Evolutionary conservation across 2,888 invertebrate genomes (phyloP).

Genomic region (Nymphalis c-album): DNA sequence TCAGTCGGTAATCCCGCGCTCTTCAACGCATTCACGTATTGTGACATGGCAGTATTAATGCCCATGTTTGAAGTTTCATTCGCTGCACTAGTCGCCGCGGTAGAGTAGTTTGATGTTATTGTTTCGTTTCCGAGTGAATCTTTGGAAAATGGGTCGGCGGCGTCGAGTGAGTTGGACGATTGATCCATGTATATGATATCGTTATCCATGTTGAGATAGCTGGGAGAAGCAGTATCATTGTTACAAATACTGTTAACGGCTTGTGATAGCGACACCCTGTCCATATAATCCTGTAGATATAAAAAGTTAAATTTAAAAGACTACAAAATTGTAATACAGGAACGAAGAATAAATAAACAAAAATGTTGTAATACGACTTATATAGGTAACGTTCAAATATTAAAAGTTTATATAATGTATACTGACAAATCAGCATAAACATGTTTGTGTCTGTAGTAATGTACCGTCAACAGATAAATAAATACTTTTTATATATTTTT

Average conservation of each 20-base stretch:
- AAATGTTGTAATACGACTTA: too few relatives aligned
- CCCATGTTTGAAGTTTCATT: constrained; percentile 53
- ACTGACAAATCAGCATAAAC: too few relatives aligned
- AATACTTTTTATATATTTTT: too few relatives aligned
- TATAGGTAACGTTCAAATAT: too few relatives aligned
- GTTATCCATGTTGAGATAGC: constrained; percentile 67
- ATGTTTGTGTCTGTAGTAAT: too few relatives aligned
- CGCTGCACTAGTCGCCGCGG: constrained; percentile 51
- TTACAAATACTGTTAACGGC: constrained; percentile 75
- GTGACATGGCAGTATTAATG: constrained; percentile 71
- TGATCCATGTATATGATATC: constrained; percentile 75
- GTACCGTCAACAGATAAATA: too few relatives aligned
- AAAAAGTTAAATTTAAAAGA: background rate
- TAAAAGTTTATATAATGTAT: too few relatives aligned
- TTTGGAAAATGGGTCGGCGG: constrained; percentile 60
- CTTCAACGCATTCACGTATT: constrained; percentile 76
- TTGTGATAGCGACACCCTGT: constrained; percentile 69
- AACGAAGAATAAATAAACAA: too few relatives aligned
- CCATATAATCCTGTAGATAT: constrained; percentile 68
- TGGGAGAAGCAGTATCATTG: constrained; percentile 58
- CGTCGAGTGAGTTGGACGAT: constrained; percentile 61
- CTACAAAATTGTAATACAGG: too few relatives aligned
- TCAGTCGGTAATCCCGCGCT: constrained; percentile 74
- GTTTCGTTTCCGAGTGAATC: constrained; percentile 60
- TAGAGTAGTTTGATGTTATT: constrained; percentile 59